Conservation (phyloP, 2,888 invertebrate species). For the Cenopis cana region DNA sequence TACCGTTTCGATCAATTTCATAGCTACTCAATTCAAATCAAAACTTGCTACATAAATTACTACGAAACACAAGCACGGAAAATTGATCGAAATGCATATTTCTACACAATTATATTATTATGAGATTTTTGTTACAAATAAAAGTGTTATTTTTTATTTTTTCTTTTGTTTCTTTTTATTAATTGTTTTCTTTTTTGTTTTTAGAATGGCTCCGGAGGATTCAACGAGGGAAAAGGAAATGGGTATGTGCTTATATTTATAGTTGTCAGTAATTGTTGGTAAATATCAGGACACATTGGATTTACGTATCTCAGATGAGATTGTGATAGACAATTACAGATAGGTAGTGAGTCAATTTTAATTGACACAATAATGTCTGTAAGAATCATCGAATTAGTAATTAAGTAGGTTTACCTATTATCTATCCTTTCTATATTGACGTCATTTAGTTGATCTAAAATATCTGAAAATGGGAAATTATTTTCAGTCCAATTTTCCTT, state of each 20-base stretch:
- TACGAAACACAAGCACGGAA: conserved; percentile 29
- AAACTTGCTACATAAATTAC: not conserved
- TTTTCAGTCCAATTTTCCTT: too few species aligned
- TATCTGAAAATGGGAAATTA: too few species aligned
- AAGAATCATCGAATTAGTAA: too few species aligned
- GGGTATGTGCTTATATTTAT: conserved; percentile 86
- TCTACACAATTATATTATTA: conserved; percentile 50
- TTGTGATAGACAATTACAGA: not conserved
- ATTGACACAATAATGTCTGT: not conserved
- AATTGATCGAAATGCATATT: conserved; percentile 50
- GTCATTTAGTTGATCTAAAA: too few species aligned
- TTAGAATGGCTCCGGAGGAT: conserved; percentile 94
- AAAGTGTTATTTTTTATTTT: conserved; percentile 66
- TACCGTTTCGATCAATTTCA: conserved; percentile 39
- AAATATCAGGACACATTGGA: not conserved
- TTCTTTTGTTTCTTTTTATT: conserved; percentile 63
- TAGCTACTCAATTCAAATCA: not conserved
- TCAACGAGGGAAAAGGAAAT: conserved; percentile 92
- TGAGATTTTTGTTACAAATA: conserved; percentile 60
- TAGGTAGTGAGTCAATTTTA: not conserved
- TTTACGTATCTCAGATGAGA: not conserved
- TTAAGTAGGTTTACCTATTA: too few species aligned
- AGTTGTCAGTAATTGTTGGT: not conserved
- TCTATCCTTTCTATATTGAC: too few species aligned
- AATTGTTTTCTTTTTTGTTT: conserved; percentile 87